Evolutionary conservation across 1,140 invertebrate genomes (phyloP).

Genomic region (Melanaphis sacchari): DNA sequence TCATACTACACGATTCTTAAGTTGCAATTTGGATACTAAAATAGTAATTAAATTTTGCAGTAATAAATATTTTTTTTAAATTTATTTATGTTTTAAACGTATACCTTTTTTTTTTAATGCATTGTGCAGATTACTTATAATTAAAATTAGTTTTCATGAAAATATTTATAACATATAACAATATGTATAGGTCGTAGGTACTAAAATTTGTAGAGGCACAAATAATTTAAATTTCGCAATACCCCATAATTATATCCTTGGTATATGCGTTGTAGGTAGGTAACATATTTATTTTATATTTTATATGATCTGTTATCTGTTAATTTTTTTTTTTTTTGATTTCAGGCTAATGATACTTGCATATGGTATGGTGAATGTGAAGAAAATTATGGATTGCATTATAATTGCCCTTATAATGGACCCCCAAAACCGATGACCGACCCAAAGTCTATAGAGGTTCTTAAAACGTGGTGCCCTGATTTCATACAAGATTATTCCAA

Average conservation of each 20-base stretch:
- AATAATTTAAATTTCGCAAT: background rate
- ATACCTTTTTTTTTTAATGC: background rate
- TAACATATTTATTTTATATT: background rate
- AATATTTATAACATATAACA: background rate
- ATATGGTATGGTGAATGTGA: constrained; percentile 81
- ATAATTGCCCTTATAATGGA: constrained; percentile 79
- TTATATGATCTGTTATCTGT: background rate
- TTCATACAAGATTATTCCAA: constrained; percentile 65
- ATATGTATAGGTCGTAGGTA: background rate
- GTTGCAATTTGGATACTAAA: background rate
- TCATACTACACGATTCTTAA: background rate
- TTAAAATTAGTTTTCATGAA: background rate
- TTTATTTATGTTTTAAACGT: background rate
- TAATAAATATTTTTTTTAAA: background rate
- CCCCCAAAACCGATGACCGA: constrained; percentile 69
- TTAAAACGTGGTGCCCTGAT: constrained; percentile 75
- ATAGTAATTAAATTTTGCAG: too few relatives aligned
- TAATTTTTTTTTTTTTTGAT: constrained; percentile 60
- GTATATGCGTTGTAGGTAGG: background rate
- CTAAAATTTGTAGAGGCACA: background rate
- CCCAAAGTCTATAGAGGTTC: constrained; percentile 65
- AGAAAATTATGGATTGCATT: too few relatives aligned
- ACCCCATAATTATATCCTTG: background rate
- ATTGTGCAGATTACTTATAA: background rate
- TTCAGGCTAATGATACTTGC: constrained; percentile 69